Conservation (phyloP, 2,797 vertebrate genomes). For the Phaenicophaeus curvirostris region DNA sequence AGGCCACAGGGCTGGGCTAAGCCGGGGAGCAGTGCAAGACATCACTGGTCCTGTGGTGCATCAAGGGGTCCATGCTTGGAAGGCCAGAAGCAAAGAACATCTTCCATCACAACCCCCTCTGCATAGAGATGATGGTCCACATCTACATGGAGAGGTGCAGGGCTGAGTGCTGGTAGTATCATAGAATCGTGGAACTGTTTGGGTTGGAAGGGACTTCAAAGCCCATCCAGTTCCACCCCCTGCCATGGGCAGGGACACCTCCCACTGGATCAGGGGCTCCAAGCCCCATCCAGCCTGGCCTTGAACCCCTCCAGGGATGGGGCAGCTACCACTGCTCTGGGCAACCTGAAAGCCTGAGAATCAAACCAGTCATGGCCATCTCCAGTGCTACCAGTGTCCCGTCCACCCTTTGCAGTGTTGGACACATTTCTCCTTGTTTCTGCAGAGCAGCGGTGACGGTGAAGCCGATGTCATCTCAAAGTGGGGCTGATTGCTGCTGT, state of each 20-base stretch:
- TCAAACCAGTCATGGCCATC: not conserved
- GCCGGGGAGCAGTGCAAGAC: not conserved
- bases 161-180: not conserved
- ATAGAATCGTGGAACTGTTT: not conserved
- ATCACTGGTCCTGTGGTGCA: rapidly evolving
- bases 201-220: too few species aligned
- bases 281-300: too few species aligned
- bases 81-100: not conserved
- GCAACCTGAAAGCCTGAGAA: not conserved
- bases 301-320: too few species aligned
- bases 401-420: not conserved
- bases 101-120: not conserved
- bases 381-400: not conserved
- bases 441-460: not conserved
- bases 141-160: not conserved
- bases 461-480: not conserved
- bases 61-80: not conserved
- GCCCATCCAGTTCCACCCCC: too few species aligned
- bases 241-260: too few species aligned
- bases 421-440: not conserved
- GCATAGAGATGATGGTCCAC: not conserved
- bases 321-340: too few species aligned
- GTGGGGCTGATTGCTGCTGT: not conserved
- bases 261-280: too few species aligned
- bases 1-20: not conserved